Conservation (phyloP, 1,140 invertebrate genomes). For the Lepidurus apus region DNA sequence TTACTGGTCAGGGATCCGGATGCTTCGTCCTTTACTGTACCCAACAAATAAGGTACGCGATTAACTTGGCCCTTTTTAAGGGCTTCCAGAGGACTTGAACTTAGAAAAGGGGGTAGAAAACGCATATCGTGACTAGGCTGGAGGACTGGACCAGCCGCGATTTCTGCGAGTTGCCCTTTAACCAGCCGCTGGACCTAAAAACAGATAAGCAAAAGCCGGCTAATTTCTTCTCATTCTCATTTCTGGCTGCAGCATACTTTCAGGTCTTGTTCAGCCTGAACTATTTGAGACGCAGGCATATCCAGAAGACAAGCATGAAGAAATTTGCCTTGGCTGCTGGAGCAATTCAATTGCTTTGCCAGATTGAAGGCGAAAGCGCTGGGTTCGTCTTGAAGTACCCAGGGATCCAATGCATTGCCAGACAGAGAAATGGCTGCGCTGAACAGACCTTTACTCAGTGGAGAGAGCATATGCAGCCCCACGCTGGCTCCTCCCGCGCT, state of each 20-base stretch:
- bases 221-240: too few relatives aligned
- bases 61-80: neutral
- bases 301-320: neutral
- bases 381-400: conserved; percentile 2
- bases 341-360: neutral
- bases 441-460: conserved; percentile 2
- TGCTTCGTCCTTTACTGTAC: neutral
- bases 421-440: neutral
- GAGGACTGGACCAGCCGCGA: neutral
- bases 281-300: neutral
- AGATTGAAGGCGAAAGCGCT: neutral
- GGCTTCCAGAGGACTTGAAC: neutral
- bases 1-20: neutral
- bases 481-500: conserved; percentile 53
- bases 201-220: neutral
- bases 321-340: neutral
- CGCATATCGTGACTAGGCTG: neutral
- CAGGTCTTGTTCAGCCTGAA: neutral
- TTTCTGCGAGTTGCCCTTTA: neutral
- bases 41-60: neutral
- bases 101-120: neutral
- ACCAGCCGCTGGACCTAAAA: neutral
- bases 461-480: conserved; percentile 21
- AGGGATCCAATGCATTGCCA: neutral
- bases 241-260: neutral